Evolutionary conservation across 1,140 invertebrate species (phyloP).

Genomic region (Pseudomyrmex pallidus): DNA sequence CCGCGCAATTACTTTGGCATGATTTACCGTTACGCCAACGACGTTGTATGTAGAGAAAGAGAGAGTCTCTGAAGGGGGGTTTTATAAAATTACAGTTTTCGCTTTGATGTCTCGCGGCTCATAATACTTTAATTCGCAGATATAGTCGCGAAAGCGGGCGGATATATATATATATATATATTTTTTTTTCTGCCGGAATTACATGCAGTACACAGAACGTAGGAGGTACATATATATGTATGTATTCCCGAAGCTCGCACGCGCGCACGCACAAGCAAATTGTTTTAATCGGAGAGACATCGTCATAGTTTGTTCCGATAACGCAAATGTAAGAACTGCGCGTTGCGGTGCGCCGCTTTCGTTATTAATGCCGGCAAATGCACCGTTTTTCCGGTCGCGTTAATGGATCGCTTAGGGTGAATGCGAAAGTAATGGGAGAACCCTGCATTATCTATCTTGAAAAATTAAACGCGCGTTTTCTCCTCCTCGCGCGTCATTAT

Average conservation of each 20-base stretch:
- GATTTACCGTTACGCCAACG: conserved; percentile 51
- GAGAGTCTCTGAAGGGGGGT: conserved; percentile 22
- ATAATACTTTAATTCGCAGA: conserved; percentile 59
- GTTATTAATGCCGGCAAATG: conserved; percentile 50
- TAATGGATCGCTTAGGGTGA: conserved; percentile 42
- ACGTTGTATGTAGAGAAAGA: background rate
- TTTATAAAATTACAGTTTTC: conserved; percentile 57
- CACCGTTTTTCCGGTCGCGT: conserved; percentile 41
- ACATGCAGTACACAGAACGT: background rate
- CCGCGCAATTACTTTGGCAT: conserved; percentile 44
- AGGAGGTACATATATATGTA: no score
- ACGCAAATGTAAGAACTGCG: conserved; percentile 23
- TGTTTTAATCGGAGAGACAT: conserved; percentile 32
- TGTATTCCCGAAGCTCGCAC: background rate
- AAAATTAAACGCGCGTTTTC: conserved; percentile 39
- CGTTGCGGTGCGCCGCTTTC: conserved; percentile 11
- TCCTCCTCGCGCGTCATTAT: background rate
- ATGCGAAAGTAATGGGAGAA: conserved; percentile 41
- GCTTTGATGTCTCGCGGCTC: conserved; percentile 56
- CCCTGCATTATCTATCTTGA: conserved; percentile 39
- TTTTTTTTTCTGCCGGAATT: conserved; percentile 17
- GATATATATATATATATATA: background rate
- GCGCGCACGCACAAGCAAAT: conserved; percentile 11
- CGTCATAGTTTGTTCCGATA: conserved; percentile 35
- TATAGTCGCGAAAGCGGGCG: conserved; percentile 38